Evolutionary conservation across 2,113 vertebrate species (phyloP).

Genomic region (Formicarius rufipectus): DNA sequence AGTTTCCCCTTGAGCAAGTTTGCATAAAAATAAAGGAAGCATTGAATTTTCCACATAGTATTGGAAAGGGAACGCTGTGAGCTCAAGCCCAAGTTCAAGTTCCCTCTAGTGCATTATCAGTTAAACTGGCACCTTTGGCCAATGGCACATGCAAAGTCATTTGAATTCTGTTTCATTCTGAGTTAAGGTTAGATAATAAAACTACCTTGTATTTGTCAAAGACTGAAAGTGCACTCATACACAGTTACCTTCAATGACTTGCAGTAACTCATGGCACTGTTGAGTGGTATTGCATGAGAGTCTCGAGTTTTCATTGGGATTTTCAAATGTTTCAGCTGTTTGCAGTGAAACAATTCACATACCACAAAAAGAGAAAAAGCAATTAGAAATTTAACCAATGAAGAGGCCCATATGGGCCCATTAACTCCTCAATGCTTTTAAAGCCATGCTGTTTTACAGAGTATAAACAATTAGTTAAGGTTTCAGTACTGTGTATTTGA

Average conservation of each 20-base stretch:
- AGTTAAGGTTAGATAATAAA: neutral
- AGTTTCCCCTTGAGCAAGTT: neutral
- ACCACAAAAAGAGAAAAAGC: neutral
- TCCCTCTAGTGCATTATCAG: neutral
- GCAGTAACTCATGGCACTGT: neutral
- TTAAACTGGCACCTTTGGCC: neutral
- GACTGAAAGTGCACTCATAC: neutral
- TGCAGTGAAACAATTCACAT: neutral
- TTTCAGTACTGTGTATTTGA: neutral
- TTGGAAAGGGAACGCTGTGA: neutral
- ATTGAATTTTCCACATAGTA: neutral
- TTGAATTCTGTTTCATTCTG: neutral
- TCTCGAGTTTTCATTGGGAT: neutral
- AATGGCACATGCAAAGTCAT: neutral
- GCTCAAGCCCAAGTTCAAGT: neutral
- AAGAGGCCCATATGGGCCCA: neutral
- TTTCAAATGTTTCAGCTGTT: neutral
- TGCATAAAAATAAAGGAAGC: neutral
- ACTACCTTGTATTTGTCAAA: neutral
- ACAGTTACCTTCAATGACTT: neutral
- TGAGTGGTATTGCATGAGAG: neutral
- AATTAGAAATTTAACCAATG: neutral
- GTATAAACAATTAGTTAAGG: neutral
- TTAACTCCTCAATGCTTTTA: neutral
- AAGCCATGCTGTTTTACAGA: neutral